A percentile compares a stretch with the other conserved stretches of the same genome.
Conservation (phyloP, 23 tunicate species). For the Styela clava region DNA sequence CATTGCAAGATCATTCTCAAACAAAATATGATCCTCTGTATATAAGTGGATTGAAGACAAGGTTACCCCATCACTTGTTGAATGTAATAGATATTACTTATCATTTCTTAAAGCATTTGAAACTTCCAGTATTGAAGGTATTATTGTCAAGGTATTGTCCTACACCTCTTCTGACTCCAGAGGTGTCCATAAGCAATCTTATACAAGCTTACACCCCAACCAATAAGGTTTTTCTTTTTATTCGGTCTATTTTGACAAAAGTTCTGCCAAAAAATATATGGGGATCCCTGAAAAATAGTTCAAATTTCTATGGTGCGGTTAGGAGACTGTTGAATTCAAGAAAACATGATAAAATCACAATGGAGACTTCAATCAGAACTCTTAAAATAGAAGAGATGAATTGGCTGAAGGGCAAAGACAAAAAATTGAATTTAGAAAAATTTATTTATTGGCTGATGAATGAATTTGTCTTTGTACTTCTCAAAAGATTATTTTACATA, state of each 20-base stretch:
- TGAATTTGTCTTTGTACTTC: background rate
- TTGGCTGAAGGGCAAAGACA: slow-evolving; percentile 3
- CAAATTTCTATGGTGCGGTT: background rate
- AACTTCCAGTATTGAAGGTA: background rate
- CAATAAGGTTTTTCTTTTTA: background rate
- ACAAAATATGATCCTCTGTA: background rate
- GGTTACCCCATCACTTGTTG: slow-evolving; percentile 22
- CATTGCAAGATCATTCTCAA: background rate
- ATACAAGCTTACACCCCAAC: background rate
- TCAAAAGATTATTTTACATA: background rate
- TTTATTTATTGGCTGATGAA: background rate
- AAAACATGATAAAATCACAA: background rate
- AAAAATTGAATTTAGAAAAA: background rate
- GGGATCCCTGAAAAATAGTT: background rate
- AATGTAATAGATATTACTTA: slow-evolving; percentile 2
- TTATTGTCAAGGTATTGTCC: background rate
- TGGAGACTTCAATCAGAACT: background rate
- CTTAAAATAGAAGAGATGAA: background rate
- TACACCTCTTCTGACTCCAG: background rate
- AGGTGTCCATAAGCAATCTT: background rate
- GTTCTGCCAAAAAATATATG: slow-evolving; percentile 8
- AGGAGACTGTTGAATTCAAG: background rate
- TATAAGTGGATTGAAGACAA: slow-evolving; percentile 7
- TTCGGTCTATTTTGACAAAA: background rate
- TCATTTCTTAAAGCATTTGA: background rate